These are phyloP conservation scores for Aspidiotus rigidus DNA, from an alignment of 2,888 invertebrate species.

Conservation along the genomic window DNA sequence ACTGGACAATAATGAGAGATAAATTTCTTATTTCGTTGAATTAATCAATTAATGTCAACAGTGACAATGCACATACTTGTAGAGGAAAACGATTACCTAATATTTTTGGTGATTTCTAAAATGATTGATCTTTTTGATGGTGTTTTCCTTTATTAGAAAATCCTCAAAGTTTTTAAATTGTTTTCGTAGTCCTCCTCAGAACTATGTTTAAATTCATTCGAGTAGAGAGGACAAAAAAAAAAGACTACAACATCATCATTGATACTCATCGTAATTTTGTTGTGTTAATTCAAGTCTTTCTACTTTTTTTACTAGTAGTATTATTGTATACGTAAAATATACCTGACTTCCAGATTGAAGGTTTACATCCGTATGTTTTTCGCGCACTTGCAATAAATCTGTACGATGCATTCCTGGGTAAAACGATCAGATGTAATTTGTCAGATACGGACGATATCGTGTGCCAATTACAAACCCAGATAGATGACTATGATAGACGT, in stretches of 20 bases:
- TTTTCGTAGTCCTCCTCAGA: too few relatives aligned
- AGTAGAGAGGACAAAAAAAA: background rate
- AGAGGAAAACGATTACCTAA: too few relatives aligned
- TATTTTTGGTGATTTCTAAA: too few relatives aligned
- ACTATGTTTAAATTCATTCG: background rate
- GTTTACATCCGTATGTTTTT: conserved; percentile 10
- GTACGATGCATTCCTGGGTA: conserved; percentile 22
- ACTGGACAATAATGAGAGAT: too few relatives aligned
- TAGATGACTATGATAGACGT: conserved; percentile 12
- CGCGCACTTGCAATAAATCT: background rate
- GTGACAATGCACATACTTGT: too few relatives aligned
- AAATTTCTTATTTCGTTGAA: too few relatives aligned
- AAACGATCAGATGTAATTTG: conserved; percentile 17
- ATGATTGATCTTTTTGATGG: too few relatives aligned
- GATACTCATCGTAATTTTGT: background rate
- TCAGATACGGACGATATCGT: conserved; percentile 19
- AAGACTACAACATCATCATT: background rate
- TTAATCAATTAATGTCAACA: too few relatives aligned
- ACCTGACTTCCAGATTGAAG: conserved; percentile 19
- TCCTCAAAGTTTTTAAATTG: too few relatives aligned
- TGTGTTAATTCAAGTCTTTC: background rate
- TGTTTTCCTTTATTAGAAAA: too few relatives aligned
- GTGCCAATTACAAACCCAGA: conserved; percentile 16
- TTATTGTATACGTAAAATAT: background rate
- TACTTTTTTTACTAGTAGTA: background rate